Evolutionary conservation across 1,140 invertebrate species (phyloP).

Genomic region (Leptinotarsa lineolata): DNA sequence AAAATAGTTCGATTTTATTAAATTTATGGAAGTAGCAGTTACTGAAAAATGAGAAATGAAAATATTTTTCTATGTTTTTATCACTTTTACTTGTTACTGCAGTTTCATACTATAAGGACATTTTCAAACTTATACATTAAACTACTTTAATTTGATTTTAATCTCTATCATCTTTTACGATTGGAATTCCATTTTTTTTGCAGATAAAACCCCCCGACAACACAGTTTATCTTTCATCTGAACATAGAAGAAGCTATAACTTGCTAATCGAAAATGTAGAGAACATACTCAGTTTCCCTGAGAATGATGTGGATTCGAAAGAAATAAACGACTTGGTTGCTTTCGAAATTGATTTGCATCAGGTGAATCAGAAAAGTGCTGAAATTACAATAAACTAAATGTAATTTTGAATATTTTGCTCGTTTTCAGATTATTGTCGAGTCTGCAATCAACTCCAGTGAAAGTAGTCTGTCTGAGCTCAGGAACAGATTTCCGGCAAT

Average conservation of each 20-base stretch:
- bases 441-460: not conserved
- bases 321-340: not conserved
- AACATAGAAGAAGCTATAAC: slow-evolving; percentile 28
- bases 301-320: not conserved
- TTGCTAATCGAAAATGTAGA: slow-evolving; percentile 15
- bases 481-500: not conserved
- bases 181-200: no score
- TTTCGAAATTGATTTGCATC: slow-evolving; percentile 5
- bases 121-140: no score
- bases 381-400: not conserved
- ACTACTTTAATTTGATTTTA: no score
- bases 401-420: not conserved
- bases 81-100: no score
- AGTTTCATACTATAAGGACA: no score
- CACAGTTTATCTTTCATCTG: slow-evolving; percentile 44
- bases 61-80: no score
- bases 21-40: no score
- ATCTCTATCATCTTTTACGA: no score
- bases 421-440: slow-evolving; percentile 15
- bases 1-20: no score
- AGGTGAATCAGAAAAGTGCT: slow-evolving; percentile 7
- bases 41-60: no score
- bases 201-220: not conserved
- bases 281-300: not conserved
- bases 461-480: not conserved